Percentiles rank a stretch among this genome's conserved stretches.
Conservation (phyloP, 2,888 invertebrate genomes). For the Brenthis daphne region DNA sequence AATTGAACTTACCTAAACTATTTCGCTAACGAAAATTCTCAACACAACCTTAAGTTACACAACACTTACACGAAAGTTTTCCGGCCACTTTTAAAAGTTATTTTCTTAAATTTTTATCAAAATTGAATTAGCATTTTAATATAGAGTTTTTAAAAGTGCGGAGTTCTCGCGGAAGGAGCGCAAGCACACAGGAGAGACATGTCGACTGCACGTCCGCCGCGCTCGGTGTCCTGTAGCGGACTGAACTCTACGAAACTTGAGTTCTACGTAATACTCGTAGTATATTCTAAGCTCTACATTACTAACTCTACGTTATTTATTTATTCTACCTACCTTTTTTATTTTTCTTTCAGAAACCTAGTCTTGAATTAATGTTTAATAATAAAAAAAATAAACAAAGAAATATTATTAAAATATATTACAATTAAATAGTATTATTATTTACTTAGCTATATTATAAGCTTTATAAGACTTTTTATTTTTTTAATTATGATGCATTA, state of each 20-base stretch:
- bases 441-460: too few relatives aligned
- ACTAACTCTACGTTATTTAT: neutral
- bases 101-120: neutral
- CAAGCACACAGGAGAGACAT: neutral
- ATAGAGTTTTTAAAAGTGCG: neutral
- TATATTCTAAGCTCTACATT: constrained; percentile 10
- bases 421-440: too few relatives aligned
- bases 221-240: constrained; percentile 37
- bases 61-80: constrained; percentile 5
- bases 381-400: too few relatives aligned
- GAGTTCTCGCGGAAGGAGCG: neutral
- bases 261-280: constrained; percentile 19
- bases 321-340: neutral
- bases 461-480: too few relatives aligned
- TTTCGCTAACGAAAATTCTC: neutral
- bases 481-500: too few relatives aligned
- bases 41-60: neutral
- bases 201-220: constrained; percentile 26
- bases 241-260: constrained; percentile 31
- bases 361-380: neutral
- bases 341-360: neutral
- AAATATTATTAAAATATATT: too few relatives aligned
- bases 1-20: constrained; percentile 3
- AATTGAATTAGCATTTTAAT: neutral
- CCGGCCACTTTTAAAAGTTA: neutral